Base-by-base conservation (phyloP, 2,113 vertebrate species). In the Falco punctatus region DNA sequence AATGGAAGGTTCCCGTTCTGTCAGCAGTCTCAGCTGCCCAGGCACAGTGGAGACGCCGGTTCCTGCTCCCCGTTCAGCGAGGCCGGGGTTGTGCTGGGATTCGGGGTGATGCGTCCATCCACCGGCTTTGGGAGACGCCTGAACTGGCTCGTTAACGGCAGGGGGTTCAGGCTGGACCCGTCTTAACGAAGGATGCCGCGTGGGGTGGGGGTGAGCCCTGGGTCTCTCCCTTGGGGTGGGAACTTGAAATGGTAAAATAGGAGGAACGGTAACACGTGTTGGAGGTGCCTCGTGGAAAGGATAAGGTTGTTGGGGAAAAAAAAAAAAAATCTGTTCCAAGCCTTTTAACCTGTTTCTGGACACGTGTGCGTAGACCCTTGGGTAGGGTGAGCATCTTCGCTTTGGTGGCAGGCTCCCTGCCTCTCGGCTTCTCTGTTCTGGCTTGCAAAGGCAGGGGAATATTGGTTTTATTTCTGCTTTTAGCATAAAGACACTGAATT, bases 281-380 rank as follows among this genome's bases (percentile, higher is more conserved):
- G 35, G 61, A 27, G 71, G 5, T 28, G 8, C 38, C 18, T 35
- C 15, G 38, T 3, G 21, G 11, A 11, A 64, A 51, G 30, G 35
- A 24, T 11, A 15, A 0, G 3, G 10, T 17, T 11, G 4, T 38
- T 64, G 10, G 38, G 38, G 38, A 9, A 38, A 38, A 38, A 38
- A 38, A 17, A 11, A 57, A 65, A 73, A 42, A 10, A 6, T 6
- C 35, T 2, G 4, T 51, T 35, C 27, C 5, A 4, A 66, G 23
- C 13, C 7, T 42, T 57, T 81, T 48, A 13, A 33, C 13, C 32
- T 2, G 1, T 48, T 42, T 38, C n/a, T 57, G 40, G 57, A 10
- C 10, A 0, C 1, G 10, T 6, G 4, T 1, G 0, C 1, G 33
- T 8, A 19, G 48, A 5, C 1, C 0, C n/a, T 26, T 10, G 54